A percentile compares a stretch with the other conserved stretches of the same genome.
phyloP scores from a whole-genome alignment of 2,113 vertebrate species.

The Todiramphus chloris region DNA sequence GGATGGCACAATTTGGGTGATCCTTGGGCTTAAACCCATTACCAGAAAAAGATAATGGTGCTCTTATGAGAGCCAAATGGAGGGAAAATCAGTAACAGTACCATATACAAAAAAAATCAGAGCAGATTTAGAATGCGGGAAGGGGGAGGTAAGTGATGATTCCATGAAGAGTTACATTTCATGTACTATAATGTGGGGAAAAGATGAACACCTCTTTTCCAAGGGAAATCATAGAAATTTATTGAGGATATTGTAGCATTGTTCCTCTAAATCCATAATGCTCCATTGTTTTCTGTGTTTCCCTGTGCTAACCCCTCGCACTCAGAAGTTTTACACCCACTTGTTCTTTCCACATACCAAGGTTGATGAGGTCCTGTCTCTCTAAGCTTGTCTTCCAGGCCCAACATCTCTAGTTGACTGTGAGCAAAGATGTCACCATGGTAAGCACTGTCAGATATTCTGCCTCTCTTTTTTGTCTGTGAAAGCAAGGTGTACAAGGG shows the following conservation, averaged over 20 bases:
- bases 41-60: not conserved
- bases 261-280: not conserved
- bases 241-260: not conserved
- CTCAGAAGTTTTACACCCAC: not conserved
- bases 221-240: not conserved
- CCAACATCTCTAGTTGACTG: not conserved
- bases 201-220: not conserved
- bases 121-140: not conserved
- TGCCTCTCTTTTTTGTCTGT: not conserved
- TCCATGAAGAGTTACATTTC: not conserved
- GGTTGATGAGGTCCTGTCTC: not conserved
- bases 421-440: not conserved
- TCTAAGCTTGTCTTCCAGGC: not conserved
- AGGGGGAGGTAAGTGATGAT: not conserved
- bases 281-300: not conserved
- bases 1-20: not conserved
- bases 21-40: not conserved
- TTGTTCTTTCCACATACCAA: not conserved
- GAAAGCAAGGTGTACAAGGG: not conserved
- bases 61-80: not conserved
- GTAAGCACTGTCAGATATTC: not conserved
- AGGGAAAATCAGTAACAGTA: not conserved
- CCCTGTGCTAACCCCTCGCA: not conserved
- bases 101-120: not conserved
- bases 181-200: not conserved